phyloP scores from a whole-genome alignment of 1,140 invertebrate genomes.

The Gerris buenoi region DNA sequence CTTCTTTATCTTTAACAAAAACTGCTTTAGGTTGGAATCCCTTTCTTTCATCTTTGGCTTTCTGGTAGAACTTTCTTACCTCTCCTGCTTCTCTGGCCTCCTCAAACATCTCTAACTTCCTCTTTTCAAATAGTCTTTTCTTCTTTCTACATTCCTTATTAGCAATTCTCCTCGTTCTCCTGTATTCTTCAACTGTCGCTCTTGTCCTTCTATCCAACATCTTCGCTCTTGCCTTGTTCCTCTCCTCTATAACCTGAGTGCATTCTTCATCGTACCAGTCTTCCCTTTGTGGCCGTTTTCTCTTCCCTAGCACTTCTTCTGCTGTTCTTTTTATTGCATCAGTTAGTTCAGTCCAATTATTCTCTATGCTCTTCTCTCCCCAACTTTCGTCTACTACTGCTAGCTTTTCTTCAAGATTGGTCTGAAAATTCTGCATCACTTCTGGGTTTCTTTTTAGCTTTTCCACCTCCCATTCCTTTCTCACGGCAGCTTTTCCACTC shows the following conservation, averaged over 20 bases:
- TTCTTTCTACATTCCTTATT: too few relatives aligned
- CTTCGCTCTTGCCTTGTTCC: neutral
- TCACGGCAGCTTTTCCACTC: neutral
- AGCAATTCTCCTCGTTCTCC: too few relatives aligned
- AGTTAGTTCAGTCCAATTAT: neutral
- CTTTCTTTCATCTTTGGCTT: too few relatives aligned
- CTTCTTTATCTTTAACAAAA: too few relatives aligned
- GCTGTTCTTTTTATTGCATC: neutral
- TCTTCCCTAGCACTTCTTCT: too few relatives aligned
- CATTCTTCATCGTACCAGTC: neutral
- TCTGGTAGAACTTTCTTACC: too few relatives aligned
- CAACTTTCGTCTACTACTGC: neutral
- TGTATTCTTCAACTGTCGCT: neutral
- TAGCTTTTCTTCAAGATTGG: neutral
- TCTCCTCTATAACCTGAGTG: too few relatives aligned
- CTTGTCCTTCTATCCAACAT: conserved; percentile 1
- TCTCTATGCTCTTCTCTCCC: neutral
- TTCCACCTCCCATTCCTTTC: neutral
- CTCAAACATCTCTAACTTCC: too few relatives aligned
- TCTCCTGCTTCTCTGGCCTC: too few relatives aligned
- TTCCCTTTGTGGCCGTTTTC: neutral
- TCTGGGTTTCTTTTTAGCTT: neutral
- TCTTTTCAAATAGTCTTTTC: too few relatives aligned
- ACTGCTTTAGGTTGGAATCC: too few relatives aligned
- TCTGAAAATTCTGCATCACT: neutral